Percentiles rank a stretch among this genome's conserved stretches.
phyloP scores from a whole-genome alignment of 2,797 vertebrate genomes.

The Sebastes elongatus region DNA sequence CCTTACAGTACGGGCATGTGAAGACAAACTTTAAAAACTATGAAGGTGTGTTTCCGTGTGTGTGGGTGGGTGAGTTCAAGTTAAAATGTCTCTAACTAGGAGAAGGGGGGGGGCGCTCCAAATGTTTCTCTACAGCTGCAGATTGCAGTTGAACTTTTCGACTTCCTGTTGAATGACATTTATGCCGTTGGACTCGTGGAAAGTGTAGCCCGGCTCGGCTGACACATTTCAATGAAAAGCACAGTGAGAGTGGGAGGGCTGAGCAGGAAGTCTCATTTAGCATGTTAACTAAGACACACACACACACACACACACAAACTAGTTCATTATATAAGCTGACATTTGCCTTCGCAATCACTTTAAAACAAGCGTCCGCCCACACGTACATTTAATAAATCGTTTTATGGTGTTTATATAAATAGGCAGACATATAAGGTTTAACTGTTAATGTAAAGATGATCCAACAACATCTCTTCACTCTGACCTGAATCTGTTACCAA shows the following conservation, averaged over 20 bases:
- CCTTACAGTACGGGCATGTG: too few species aligned
- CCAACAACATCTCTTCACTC: neutral
- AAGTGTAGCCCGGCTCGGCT: neutral
- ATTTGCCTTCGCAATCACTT: neutral
- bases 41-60: neutral
- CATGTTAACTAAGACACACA: neutral
- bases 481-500: neutral
- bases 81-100: neutral
- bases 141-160: neutral
- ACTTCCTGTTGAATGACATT: neutral
- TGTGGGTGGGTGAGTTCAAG: neutral
- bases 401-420: neutral
- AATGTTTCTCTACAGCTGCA: neutral
- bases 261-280: neutral
- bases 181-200: neutral
- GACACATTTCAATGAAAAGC: neutral
- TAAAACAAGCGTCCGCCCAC: neutral
- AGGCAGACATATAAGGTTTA: neutral
- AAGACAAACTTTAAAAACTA: too few species aligned
- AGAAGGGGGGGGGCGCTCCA: neutral
- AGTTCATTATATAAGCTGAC: constrained; percentile 1
- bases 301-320: neutral
- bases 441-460: neutral
- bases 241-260: neutral
- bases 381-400: neutral